Evolutionary conservation across 2,113 vertebrate species (phyloP), one percentile per base, ranked within the genome.

Genomic region (Oncorhynchus mykiss): DNA sequence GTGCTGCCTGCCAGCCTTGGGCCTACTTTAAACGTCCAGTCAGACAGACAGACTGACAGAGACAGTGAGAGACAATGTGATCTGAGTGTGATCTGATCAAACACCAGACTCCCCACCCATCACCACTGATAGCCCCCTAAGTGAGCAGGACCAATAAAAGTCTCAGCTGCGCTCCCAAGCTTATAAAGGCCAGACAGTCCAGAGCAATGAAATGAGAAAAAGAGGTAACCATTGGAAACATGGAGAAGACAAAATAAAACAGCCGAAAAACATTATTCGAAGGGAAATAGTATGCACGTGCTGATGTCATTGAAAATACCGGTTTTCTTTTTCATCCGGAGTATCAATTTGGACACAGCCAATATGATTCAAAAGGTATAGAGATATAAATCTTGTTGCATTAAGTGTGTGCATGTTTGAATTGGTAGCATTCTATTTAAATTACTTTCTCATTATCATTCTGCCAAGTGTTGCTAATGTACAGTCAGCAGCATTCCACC

Each of bases 221-320:
- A 34, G 27, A 62, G 49, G 57, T 73, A 64, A 62, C 57, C n/a
- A 22, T 22, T 45, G 71, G 29, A 73, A 62, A 73, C 18, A 62
- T 51, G 14, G n/a, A 73, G 14, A 54, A 31, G 25, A 39, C 18
- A 18, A 39, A 62, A 62, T 39, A 45, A 73, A 20, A 64, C 12
- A 62, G 48, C 20, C 0, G 1, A 67, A 27, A 34, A 67, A 67
- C 66, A 67, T 18, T 6, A 16, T 18, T 6, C 16, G 16, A 31
- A 67, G 34, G 18, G 18, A 12, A 16, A 25, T 22, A 22, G n/a
- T 13, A 39, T 45, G 67, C 34, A 4, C 7, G 16, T 67, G 66
- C 18, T 45, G 18, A 20, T 25, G 39, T 69, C 31, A 69, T 45
- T 34, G n/a, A 39, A 20, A n/a, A n/a, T 22, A 39, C 16, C 0